Percentiles rank a stretch among this genome's conserved stretches.
These are phyloP conservation scores for Cassiopea xamachana DNA, from an alignment of 30 jellyfish, hydroid and myxozoan species.

Conservation along the genomic window DNA sequence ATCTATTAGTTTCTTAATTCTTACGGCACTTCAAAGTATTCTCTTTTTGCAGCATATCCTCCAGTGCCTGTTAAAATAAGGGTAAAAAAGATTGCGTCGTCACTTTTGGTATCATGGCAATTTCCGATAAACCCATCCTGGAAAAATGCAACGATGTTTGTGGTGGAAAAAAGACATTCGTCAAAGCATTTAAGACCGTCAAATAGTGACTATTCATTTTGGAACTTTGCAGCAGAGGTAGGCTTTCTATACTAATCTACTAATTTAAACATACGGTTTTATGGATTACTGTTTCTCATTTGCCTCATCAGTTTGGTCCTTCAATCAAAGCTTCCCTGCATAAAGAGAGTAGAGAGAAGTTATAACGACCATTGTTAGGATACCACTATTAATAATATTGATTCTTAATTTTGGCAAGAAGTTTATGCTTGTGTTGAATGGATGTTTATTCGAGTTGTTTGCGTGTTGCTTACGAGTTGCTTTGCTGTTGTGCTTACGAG, in stretches of 20 bases:
- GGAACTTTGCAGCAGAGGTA: constrained; percentile 38
- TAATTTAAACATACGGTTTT: too few species aligned
- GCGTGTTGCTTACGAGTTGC: too few species aligned
- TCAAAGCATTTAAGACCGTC: constrained; percentile 15
- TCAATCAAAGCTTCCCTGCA: too few species aligned
- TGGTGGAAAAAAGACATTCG: constrained; percentile 2
- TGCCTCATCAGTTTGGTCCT: too few species aligned
- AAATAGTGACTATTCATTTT: constrained; percentile 1
- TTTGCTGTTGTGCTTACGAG: too few species aligned
- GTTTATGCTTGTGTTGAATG: too few species aligned
- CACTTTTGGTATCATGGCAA: constrained; percentile 25
- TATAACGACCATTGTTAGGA: too few species aligned
- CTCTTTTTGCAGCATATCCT: constrained; percentile 9
- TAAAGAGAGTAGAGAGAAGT: too few species aligned
- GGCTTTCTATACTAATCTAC: not conserved
- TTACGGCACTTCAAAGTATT: not conserved
- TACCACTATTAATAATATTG: too few species aligned
- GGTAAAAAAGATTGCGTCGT: not conserved
- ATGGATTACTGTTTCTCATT: too few species aligned
- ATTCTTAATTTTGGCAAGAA: too few species aligned
- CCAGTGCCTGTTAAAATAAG: constrained; percentile 24
- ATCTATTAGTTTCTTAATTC: not conserved
- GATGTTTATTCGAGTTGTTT: too few species aligned
- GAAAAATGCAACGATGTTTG: not conserved
- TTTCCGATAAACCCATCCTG: constrained; percentile 26